A percentile compares a stretch with the other conserved stretches of the same genome.
phyloP scores from a whole-genome alignment of 2,797 vertebrate genomes.

The Clarias fuscus region DNA sequence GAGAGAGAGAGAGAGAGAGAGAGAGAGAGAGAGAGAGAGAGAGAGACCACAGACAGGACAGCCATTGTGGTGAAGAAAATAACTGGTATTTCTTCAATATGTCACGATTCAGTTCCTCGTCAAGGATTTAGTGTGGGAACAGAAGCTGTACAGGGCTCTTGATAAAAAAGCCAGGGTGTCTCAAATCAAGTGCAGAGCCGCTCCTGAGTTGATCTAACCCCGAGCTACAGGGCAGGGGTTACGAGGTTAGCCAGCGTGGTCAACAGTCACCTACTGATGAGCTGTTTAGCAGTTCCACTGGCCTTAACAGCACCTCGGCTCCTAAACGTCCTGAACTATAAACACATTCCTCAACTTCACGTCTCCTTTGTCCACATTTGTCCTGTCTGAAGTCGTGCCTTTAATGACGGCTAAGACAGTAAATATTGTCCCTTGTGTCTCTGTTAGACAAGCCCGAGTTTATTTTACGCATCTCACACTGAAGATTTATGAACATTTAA shows the following conservation, averaged over 20 bases:
- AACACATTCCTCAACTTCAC: conserved; percentile 61
- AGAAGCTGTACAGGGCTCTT: conserved; percentile 55
- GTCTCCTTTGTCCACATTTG: conserved; percentile 42
- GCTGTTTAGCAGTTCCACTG: conserved; percentile 38
- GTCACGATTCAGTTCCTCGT: conserved; percentile 23
- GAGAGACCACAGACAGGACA: conserved; percentile 64
- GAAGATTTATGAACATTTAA: conserved; percentile 65
- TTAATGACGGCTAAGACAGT: conserved; percentile 56
- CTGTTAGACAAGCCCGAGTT: conserved; percentile 47
- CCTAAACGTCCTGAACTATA: conserved; percentile 54
- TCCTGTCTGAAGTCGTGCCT: conserved; percentile 34
- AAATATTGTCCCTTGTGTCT: conserved; percentile 69
- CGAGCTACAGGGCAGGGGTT: conserved; percentile 54
- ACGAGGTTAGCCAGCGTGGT: conserved; percentile 52
- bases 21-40: conserved; percentile 30
- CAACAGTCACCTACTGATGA: conserved; percentile 47
- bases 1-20: conserved; percentile 31
- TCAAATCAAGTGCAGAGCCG: conserved; percentile 57
- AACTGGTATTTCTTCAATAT: conserved; percentile 48
- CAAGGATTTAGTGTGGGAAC: conserved; percentile 66
- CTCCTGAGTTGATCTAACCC: conserved; percentile 61
- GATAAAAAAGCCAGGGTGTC: conserved; percentile 29
- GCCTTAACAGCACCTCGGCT: conserved; percentile 44
- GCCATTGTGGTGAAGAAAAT: conserved; percentile 62
- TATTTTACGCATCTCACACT: conserved; percentile 48